phyloP scores from a whole-genome alignment of 2,797 vertebrate species.

The Malacoraja senta region DNA sequence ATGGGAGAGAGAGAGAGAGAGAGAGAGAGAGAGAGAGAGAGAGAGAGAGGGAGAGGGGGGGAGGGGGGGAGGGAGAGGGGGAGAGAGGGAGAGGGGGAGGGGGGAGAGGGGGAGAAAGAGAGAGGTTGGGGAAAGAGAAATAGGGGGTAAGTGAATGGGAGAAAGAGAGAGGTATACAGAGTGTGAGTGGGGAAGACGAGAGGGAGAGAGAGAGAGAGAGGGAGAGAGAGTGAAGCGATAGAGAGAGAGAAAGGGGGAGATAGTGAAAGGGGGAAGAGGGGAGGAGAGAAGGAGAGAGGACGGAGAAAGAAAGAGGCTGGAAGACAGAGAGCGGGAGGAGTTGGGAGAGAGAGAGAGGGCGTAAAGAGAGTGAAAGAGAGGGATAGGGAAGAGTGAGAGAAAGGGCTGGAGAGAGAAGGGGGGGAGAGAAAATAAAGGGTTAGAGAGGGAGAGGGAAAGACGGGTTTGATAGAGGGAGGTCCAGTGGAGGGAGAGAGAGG shows the following conservation, averaged over 20 bases:
- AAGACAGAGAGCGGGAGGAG: not conserved
- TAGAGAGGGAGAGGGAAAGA: too few relatives aligned
- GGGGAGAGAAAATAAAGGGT: too few relatives aligned
- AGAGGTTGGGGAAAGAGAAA: not conserved
- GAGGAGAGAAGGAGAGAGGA: not conserved
- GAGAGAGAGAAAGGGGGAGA: not conserved
- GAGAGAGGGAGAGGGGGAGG: not conserved
- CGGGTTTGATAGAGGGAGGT: too few relatives aligned
- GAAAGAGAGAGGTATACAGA: not conserved
- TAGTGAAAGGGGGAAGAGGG: not conserved
- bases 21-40: not conserved
- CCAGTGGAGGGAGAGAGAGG: too few relatives aligned
- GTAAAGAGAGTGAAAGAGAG: too few relatives aligned
- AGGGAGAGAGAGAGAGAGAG: not conserved
- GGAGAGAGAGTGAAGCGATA: not conserved
- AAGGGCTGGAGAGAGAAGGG: too few relatives aligned
- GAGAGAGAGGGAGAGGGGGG: not conserved
- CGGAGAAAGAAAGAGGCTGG: not conserved
- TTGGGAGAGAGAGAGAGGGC: too few relatives aligned
- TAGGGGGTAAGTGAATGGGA: too few relatives aligned
- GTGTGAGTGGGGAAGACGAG: not conserved
- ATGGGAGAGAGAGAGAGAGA: not conserved
- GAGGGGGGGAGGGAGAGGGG: too few relatives aligned
- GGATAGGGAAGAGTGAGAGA: too few relatives aligned
- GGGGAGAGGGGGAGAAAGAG: too few relatives aligned